Evolutionary conservation across 2,113 vertebrate genomes (phyloP), one percentile per base, ranked within the genome.

Genomic region (Oreochromis spilurus): DNA sequence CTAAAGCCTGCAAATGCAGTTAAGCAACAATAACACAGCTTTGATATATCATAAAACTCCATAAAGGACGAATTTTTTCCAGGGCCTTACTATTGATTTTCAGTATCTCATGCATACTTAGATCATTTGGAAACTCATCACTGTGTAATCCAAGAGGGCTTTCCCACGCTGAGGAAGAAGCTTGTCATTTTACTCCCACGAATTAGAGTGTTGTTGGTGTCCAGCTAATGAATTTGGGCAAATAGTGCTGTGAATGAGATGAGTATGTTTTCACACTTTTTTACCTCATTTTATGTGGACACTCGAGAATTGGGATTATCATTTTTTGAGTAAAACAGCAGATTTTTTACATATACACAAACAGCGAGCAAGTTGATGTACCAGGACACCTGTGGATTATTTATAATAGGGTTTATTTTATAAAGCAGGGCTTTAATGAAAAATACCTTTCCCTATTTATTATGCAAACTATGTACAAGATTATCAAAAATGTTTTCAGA

Each of bases 121-220:
- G 40, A 60, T 81, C 34, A 45, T 72, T 80, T 83, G 75, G 91
- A 93, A 87, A 87, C 50, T 67, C 29, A 65, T 75, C 70, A 50
- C n/a, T 31, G 36, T 75, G 31, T 87, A 77, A 87, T 86, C 48
- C 38, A 12, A 19, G 29, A 26, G 88, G 53, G 54, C 54, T 86
- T 94, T 95, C 93, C 89, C 93, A 91, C 72, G 43, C 84, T 43
- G 57, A 87, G 89, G 50, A 91, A 80, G 40, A 70, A 82, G 48
- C 62, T 82, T 80, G 57, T 87, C 72, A 87, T 90, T 67, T 62
- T 17, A 50, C 82, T 88, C 57, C 87, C 88, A 80, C 80, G 88
- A 91, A 90, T 94, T 80, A 87, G 48, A 85, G 88, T 2, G 7
- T 34, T 91, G 12, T 14, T 54, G 4, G 3, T 82, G 79, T 89